Conservation (phyloP, 2,113 vertebrate species). For the Dipodomys merriami region DNA sequence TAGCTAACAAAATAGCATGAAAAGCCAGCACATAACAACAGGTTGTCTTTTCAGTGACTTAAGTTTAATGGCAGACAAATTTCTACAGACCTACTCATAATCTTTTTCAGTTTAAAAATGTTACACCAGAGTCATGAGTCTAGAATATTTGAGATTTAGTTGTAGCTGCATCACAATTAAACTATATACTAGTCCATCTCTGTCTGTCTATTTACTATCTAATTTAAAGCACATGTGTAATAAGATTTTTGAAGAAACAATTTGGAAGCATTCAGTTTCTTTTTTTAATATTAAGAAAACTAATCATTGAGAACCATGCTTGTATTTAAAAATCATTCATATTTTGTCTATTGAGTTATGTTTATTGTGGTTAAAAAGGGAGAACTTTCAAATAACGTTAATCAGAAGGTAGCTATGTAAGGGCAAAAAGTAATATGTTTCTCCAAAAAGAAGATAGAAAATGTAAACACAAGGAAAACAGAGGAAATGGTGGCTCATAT, state of each 20-base stretch:
- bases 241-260: not conserved
- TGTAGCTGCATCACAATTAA: not conserved
- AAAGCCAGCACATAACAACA: not conserved
- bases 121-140: not conserved
- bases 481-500: not conserved
- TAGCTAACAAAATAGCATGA: not conserved
- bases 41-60: not conserved
- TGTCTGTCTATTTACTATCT: no score
- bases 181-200: not conserved
- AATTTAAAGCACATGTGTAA: not conserved
- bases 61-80: not conserved
- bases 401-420: not conserved
- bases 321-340: not conserved
- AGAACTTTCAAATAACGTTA: not conserved
- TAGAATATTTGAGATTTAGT: not conserved
- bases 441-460: not conserved
- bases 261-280: not conserved
- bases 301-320: conserved; percentile 13
- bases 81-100: not conserved
- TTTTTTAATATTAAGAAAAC: conserved; percentile 9
- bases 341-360: not conserved
- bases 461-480: not conserved
- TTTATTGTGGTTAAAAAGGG: not conserved
- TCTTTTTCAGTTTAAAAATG: not conserved
- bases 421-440: not conserved